phyloP scores from a whole-genome alignment of 2,888 invertebrate genomes.

The Scrobipalpa costella region DNA sequence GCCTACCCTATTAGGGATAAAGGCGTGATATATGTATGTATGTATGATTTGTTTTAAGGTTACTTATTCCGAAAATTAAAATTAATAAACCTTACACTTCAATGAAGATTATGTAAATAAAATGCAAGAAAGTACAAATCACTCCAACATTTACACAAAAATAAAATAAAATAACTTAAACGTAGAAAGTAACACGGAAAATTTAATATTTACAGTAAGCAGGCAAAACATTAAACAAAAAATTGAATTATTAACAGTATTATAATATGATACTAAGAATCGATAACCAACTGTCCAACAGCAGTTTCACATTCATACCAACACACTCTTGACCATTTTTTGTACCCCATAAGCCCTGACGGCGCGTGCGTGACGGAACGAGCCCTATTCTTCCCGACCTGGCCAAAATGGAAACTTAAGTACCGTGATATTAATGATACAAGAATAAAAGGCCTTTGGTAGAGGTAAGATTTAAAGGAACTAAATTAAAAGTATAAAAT shows the following conservation, averaged over 20 bases:
- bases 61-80: too few relatives aligned
- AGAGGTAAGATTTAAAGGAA: not conserved
- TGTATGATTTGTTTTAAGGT: too few relatives aligned
- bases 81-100: too few relatives aligned
- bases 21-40: too few relatives aligned
- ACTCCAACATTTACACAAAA: too few relatives aligned
- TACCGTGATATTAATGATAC: conserved; percentile 63
- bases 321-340: conserved; percentile 25
- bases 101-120: too few relatives aligned
- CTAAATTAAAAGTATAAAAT: not conserved
- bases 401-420: conserved; percentile 57
- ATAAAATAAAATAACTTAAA: too few relatives aligned
- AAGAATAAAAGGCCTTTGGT: conserved; percentile 9
- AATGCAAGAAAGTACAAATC: too few relatives aligned
- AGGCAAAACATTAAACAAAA: not conserved
- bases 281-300: not conserved
- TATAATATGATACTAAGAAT: not conserved
- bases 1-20: too few relatives aligned
- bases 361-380: conserved; percentile 65
- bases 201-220: not conserved
- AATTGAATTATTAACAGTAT: not conserved
- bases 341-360: conserved; percentile 19
- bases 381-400: conserved; percentile 43
- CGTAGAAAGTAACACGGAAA: not conserved
- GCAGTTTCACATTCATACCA: not conserved